Percentiles rank a stretch among this genome's conserved stretches.
These are phyloP conservation scores for Martes martes DNA, from an alignment of 2,113 vertebrate genomes.

Conservation along the genomic window DNA sequence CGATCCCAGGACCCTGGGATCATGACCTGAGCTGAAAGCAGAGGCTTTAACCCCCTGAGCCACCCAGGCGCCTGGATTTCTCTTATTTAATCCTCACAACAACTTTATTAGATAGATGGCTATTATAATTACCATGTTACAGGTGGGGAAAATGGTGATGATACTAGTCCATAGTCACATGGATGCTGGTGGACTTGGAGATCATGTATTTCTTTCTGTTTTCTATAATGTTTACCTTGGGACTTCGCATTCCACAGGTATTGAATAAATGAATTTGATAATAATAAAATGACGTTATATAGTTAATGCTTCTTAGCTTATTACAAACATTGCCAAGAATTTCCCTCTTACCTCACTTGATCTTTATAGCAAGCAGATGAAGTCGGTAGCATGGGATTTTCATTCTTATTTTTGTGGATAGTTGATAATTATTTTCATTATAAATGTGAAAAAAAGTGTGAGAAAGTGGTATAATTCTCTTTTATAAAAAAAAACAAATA, in stretches of 20 bases:
- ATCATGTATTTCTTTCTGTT: background rate
- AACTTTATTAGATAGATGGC: background rate
- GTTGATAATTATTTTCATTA: constrained; percentile 46
- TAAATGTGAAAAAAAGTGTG: background rate
- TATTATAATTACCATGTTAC: background rate
- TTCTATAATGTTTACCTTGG: background rate
- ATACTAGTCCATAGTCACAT: background rate
- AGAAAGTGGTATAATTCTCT: constrained; percentile 1
- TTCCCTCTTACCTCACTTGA: background rate
- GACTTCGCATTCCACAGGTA: background rate
- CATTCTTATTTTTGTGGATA: constrained; percentile 22
- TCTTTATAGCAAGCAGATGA: constrained; percentile 12
- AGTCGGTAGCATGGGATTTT: background rate
- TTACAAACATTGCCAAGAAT: constrained; percentile 18
- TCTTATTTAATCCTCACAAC: background rate
- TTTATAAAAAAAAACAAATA: background rate
- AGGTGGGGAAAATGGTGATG: background rate
- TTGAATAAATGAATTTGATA: constrained; percentile 43
- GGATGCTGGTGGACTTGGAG: background rate
- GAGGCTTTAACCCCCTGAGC: too few relatives aligned
- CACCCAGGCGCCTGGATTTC: background rate
- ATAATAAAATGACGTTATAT: background rate
- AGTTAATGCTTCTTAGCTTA: background rate
- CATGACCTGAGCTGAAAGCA: too few relatives aligned
- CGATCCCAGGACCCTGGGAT: too few relatives aligned